Evolutionary conservation across 2,888 invertebrate genomes (phyloP), one percentile per base, ranked within the genome.

Genomic region (Pachydiplax longipennis): DNA sequence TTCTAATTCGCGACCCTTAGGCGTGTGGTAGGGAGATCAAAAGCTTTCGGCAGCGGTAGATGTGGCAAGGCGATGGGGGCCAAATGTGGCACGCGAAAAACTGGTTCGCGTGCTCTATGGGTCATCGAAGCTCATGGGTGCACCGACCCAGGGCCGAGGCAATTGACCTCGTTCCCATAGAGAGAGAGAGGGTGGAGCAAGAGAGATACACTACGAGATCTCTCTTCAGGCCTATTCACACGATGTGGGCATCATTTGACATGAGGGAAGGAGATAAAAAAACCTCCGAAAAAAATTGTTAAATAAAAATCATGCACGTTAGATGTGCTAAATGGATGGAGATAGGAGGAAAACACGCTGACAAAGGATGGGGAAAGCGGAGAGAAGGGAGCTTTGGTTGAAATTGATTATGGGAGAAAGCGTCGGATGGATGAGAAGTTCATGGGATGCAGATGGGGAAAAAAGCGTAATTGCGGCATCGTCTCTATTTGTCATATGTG

Each of bases 141-240:
- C 87, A 87, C 37, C 87, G 87, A 87, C 87, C 87, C 87, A 61
- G 87, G 61, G 87, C 87, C 65, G 87, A 37, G 87, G 87, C 87
- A 87, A 87, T 58, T 87, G 87, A 87, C 87, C 87, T 37, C 87
- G 87, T 87, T 87, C 87, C 87, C 87, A 87, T 18, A 65, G 40
- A 35, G 83, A 53, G 83, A 40, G 87, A 13, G 31, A 15, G 87
- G 61, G 10, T 13, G 58, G 83, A 53, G 31, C 6, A 35, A 35
- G 58, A 58, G 83, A 35, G 83, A 44, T 31, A 65, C n/a, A 15
- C 58, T 37, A 58, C 58, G 83, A 83, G 83, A 83, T 83, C 83
- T 58, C 58, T 83, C 35, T 65, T n/a, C 22, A 83, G 83, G 18
- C n/a, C 87, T 87, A 87, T 87, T 87, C 87, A 87, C 61, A 87